Percentiles rank a stretch among this genome's conserved stretches.
These are phyloP conservation scores for Tillus elongatus DNA, from an alignment of 2,888 invertebrate genomes.

Conservation along the genomic window DNA sequence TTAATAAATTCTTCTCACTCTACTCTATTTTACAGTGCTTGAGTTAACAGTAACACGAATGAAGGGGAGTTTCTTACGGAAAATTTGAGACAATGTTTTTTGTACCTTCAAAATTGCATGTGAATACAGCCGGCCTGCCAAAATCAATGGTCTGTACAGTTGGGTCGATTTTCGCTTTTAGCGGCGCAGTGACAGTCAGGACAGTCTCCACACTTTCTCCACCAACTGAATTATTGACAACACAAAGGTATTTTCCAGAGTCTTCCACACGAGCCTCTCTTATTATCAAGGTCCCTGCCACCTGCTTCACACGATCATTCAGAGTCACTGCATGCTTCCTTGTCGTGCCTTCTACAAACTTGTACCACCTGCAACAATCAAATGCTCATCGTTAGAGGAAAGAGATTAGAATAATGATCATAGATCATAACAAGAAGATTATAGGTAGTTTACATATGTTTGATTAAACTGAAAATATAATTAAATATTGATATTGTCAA, in stretches of 20 bases:
- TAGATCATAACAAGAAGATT: too few relatives aligned
- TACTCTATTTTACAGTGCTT: too few relatives aligned
- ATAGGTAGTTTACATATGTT: too few relatives aligned
- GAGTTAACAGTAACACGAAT: neutral
- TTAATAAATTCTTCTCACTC: too few relatives aligned
- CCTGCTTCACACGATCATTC: conserved; percentile 83
- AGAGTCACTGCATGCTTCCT: conserved; percentile 82
- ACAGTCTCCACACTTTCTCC: conserved; percentile 89
- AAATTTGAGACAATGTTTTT: neutral
- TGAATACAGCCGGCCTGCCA: conserved; percentile 84
- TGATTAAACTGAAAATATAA: too few relatives aligned
- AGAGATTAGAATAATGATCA: conserved; percentile 3
- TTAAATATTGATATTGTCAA: too few relatives aligned
- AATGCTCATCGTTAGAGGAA: too few relatives aligned
- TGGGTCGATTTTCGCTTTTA: conserved; percentile 82
- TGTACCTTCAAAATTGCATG: conserved; percentile 73
- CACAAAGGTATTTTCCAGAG: conserved; percentile 89
- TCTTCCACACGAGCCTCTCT: conserved; percentile 85
- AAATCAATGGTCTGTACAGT: conserved; percentile 84
- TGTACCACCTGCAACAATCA: conserved; percentile 81
- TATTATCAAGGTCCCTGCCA: conserved; percentile 88
- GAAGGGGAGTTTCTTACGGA: neutral
- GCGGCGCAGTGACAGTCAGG: conserved; percentile 82
- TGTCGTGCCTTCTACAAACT: conserved; percentile 79
- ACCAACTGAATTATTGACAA: conserved; percentile 90